Conservation (phyloP, 2,113 vertebrate genomes). For the Eonycteris spelaea region DNA sequence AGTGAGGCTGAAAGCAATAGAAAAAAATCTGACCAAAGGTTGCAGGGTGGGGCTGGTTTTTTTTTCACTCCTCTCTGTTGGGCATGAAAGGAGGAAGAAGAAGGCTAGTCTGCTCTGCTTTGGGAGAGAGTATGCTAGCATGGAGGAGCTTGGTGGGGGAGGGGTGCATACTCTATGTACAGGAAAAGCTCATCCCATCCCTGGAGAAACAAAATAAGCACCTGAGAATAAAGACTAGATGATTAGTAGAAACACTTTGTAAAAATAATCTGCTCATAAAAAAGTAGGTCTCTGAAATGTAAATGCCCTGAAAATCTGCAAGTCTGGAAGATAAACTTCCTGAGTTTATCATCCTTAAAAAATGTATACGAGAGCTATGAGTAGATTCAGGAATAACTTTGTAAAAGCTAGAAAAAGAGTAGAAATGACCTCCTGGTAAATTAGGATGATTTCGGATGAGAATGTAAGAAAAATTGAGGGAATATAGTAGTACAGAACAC, state of each 20-base stretch:
- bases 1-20: not conserved
- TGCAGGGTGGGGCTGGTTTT: conserved; percentile 14
- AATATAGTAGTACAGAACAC: not conserved
- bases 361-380: not conserved
- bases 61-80: not conserved
- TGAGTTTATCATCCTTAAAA: conserved; percentile 42
- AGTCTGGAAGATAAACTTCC: conserved; percentile 21
- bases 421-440: conserved; percentile 25
- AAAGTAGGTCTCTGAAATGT: conserved; percentile 23
- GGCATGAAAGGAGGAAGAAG: conserved; percentile 20
- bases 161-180: not conserved
- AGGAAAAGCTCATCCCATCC: not conserved
- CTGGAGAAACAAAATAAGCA: not conserved
- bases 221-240: not conserved
- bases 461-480: not conserved
- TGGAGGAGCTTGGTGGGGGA: not conserved
- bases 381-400: not conserved
- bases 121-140: not conserved
- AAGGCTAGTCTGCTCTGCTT: not conserved
- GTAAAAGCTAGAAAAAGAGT: conserved; percentile 8
- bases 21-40: conserved; percentile 40
- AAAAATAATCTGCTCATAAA: conserved; percentile 26
- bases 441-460: conserved; percentile 12
- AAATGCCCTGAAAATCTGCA: conserved; percentile 5
- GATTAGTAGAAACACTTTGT: conserved; percentile 9